phyloP scores from a whole-genome alignment of 53 echinoderm and acorn worm genomes.

The Stichopus horrens region DNA sequence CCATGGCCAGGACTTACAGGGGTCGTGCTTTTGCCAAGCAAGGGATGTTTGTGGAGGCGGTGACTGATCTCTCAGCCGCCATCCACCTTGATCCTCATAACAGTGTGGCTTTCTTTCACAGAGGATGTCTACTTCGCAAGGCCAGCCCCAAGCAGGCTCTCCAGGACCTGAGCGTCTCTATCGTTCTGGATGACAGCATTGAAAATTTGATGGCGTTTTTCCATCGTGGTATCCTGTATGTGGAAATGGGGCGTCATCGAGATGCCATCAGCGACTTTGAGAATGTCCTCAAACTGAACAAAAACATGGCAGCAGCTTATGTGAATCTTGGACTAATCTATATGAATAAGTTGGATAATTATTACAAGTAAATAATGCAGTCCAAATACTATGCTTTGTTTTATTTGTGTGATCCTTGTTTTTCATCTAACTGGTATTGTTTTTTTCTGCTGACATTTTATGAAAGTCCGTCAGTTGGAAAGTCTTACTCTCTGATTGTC shows the following conservation, averaged over 20 bases:
- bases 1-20: slow-evolving; percentile 72
- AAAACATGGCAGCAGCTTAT: slow-evolving; percentile 85
- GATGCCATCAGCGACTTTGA: slow-evolving; percentile 99
- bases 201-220: slow-evolving; percentile 95
- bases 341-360: slow-evolving; percentile 87
- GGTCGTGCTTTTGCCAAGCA: slow-evolving; percentile 92
- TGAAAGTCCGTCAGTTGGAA: too few relatives aligned
- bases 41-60: slow-evolving; percentile 79
- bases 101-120: slow-evolving; percentile 80
- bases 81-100: slow-evolving; percentile 87
- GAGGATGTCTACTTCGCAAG: slow-evolving; percentile 94
- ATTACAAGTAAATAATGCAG: slow-evolving; percentile 68
- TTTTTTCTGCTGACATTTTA: too few relatives aligned
- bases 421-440: too few relatives aligned
- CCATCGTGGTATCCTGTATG: slow-evolving; percentile 92
- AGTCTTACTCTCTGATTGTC: too few relatives aligned
- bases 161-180: slow-evolving; percentile 92
- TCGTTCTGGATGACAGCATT: slow-evolving; percentile 77
- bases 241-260: slow-evolving; percentile 71
- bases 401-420: too few relatives aligned
- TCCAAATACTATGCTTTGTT: too few relatives aligned
- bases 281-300: slow-evolving; percentile 80
- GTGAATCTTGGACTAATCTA: slow-evolving; percentile 95
- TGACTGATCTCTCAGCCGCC: slow-evolving; percentile 90
- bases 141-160: slow-evolving; percentile 80